Percentiles rank a stretch among this genome's conserved stretches.
Evolutionary conservation across 30 jellyfish, hydroid and myxozoan species (phyloP).

Genomic region (Chironex yamaguchii): DNA sequence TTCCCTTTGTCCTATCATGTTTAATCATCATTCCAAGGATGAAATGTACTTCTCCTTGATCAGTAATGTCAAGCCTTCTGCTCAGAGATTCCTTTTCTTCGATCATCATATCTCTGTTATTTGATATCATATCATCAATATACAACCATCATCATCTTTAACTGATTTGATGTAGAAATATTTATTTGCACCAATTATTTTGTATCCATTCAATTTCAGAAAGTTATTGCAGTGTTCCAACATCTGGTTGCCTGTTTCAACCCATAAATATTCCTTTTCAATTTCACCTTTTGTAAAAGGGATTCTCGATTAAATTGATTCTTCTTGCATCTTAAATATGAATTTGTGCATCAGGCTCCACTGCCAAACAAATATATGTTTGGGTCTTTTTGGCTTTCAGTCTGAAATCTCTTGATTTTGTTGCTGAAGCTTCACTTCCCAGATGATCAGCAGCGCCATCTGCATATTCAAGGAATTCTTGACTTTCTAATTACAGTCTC

Average conservation of each 20-base stretch:
- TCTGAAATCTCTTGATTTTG: background rate
- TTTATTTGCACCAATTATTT: conserved; percentile 28
- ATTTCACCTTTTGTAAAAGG: conserved; percentile 18
- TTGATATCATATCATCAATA: conserved; percentile 61
- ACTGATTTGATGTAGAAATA: too few species aligned
- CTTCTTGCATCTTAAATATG: conserved; percentile 25
- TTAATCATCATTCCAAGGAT: conserved; percentile 47
- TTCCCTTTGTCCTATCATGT: conserved; percentile 30
- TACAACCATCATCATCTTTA: too few species aligned
- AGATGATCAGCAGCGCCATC: conserved; percentile 57
- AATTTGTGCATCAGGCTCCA: conserved; percentile 47
- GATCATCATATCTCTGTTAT: conserved; percentile 37
- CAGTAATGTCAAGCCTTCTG: conserved; percentile 21
- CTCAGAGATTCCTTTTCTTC: conserved; percentile 35
- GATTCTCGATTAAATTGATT: conserved; percentile 24
- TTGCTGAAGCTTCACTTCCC: conserved; percentile 38
- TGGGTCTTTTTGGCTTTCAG: conserved; percentile 27
- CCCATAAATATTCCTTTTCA: conserved; percentile 55
- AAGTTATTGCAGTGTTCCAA: conserved; percentile 60
- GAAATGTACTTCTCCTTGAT: conserved; percentile 52
- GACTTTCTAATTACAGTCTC: conserved; percentile 52
- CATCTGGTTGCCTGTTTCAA: conserved; percentile 72
- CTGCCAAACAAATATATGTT: conserved; percentile 48
- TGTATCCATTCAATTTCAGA: conserved; percentile 56
- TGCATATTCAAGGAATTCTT: conserved; percentile 42